A percentile compares a stretch with the other conserved stretches of the same genome.
These are phyloP conservation scores for Eumerus sabulonum DNA, from an alignment of 2,888 invertebrate genomes.

Conservation along the genomic window DNA sequence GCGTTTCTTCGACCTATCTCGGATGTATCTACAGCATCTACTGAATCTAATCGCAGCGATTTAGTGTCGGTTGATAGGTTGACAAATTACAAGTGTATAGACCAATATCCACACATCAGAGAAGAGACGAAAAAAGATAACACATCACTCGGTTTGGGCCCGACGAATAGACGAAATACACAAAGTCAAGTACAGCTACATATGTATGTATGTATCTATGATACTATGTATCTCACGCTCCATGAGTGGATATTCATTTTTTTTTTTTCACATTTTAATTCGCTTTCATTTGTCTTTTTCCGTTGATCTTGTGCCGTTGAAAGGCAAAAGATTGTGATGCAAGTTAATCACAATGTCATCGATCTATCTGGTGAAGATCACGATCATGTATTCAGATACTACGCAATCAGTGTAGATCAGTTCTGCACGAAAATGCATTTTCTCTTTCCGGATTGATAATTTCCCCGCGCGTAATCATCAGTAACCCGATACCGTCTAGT, in stretches of 20 bases:
- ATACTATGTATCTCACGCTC: neutral
- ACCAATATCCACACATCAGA: slow-evolving; percentile 33
- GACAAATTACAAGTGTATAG: slow-evolving; percentile 74
- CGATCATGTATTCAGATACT: slow-evolving; percentile 42
- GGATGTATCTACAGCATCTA: slow-evolving; percentile 24
- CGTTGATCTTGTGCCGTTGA: neutral
- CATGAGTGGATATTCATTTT: slow-evolving; percentile 29
- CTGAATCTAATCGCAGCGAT: slow-evolving; percentile 46
- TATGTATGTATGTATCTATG: no score
- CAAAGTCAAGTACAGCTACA: slow-evolving; percentile 32
- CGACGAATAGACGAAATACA: slow-evolving; percentile 32
- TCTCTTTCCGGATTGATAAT: slow-evolving; percentile 32
- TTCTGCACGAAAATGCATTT: slow-evolving; percentile 60
- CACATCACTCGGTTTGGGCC: slow-evolving; percentile 22
- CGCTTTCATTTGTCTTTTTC: slow-evolving; percentile 16
- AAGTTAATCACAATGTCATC: slow-evolving; percentile 59
- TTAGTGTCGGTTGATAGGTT: slow-evolving; percentile 71
- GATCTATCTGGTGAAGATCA: slow-evolving; percentile 58
- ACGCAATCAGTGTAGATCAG: slow-evolving; percentile 7
- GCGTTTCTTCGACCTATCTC: no score
- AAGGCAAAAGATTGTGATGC: slow-evolving; percentile 36
- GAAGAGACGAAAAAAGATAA: slow-evolving; percentile 17
- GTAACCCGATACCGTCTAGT: no score
- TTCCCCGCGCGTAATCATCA: slow-evolving; percentile 37
- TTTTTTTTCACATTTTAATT: slow-evolving; percentile 11